Conservation (phyloP, 1,140 invertebrate genomes). For the Aphis gossypii region DNA sequence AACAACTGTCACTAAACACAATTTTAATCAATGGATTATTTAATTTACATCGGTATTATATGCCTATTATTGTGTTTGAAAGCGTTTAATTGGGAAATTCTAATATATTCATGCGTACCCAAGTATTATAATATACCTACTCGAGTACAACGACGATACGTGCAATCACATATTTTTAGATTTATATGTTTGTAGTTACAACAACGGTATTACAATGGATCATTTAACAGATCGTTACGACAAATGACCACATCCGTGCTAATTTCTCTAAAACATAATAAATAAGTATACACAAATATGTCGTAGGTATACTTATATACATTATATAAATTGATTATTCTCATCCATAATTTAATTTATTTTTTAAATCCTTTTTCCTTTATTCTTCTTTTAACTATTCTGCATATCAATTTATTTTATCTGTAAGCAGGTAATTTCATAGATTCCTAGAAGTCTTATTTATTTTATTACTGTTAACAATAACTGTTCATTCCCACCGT, state of each 20-base stretch:
- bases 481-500: neutral
- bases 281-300: neutral
- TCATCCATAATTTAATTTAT: constrained; percentile 40
- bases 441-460: neutral
- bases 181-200: neutral
- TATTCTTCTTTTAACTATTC: neutral
- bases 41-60: constrained; percentile 26
- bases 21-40: constrained; percentile 4
- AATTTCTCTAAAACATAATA: constrained; percentile 44
- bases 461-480: neutral
- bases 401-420: neutral
- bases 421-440: neutral
- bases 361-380: neutral
- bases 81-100: constrained; percentile 46
- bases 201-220: neutral
- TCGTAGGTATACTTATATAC: no score
- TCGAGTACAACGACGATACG: neutral
- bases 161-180: neutral
- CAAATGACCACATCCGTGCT: constrained; percentile 5
- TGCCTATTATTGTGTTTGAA: neutral
- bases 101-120: neutral
- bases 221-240: constrained; percentile 34
- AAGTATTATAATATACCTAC: neutral
- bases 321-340: constrained; percentile 2
- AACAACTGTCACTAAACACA: neutral